A percentile compares a stretch with the other conserved stretches of the same genome.
Conservation (phyloP, 2,113 vertebrate species). For the Butorides virescens region DNA sequence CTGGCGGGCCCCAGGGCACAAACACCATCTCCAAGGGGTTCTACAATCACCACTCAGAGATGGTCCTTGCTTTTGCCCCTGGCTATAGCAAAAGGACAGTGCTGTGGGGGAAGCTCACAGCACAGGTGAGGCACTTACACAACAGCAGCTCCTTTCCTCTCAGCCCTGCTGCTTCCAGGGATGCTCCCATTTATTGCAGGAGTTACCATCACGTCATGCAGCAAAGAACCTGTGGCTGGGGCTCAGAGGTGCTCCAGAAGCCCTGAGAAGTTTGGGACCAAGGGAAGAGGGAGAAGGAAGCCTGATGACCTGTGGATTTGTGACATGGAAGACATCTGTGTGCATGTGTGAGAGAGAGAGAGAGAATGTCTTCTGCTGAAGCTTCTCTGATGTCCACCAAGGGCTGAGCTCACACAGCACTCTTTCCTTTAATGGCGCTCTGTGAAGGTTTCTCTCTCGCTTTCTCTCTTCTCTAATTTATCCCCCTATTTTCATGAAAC, state of each 20-base stretch:
- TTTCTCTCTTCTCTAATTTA: neutral
- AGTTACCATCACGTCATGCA: neutral
- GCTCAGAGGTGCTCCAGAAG: neutral
- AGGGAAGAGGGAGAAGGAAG: neutral
- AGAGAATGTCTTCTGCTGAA: neutral
- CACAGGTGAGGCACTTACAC: neutral
- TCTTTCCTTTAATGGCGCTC: neutral
- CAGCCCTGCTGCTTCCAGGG: neutral
- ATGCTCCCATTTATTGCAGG: neutral
- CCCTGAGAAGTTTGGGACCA: neutral
- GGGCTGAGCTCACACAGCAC: neutral
- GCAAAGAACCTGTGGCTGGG: neutral
- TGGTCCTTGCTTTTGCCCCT: neutral
- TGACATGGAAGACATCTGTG: neutral
- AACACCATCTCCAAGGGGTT: neutral
- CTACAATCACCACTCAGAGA: neutral
- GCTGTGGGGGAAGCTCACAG: neutral
- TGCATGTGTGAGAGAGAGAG: rapidly evolving
- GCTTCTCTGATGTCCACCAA: neutral
- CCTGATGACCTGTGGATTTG: neutral
- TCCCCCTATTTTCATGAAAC: neutral
- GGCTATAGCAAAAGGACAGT: neutral
- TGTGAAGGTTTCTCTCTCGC: neutral
- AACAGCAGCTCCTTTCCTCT: neutral
- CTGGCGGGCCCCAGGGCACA: neutral